Base-by-base conservation (phyloP, 2,113 vertebrate genomes). In the Equus quagga region DNA sequence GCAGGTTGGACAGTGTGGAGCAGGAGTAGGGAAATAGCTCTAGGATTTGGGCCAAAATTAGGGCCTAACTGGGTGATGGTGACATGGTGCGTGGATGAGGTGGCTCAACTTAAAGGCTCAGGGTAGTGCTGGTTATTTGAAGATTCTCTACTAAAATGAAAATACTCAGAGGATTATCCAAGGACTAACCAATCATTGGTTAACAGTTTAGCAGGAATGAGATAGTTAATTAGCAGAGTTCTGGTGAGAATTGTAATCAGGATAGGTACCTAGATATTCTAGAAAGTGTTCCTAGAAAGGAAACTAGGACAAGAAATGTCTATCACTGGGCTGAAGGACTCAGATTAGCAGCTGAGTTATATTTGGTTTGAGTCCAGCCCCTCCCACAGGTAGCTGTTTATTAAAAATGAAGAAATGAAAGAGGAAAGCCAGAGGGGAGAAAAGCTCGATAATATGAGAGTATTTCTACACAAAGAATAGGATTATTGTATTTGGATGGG, bases 131-230 rank as follows among this genome's bases (percentile, higher is more conserved):
- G 65, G 2, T 8, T 78, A 54, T 41, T 88, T 62, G 14, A 95
- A 56, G 58, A 69, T 79, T 88, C 54, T 54, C 26, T 21, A 62
- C 31, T 54, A 85, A 67, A 79, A 92, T n/a, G 18, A 58, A 96
- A 70, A 58, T 75, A 46, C 28, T 64, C 24, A 24, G 8, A 70
- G 31, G 58, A 58, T 85, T 75, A 36, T n/a, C 28, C 41, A 54
- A 26, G n/a, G 2, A 41, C 8, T 86, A 49, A 69, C 18, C 54
- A 49, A 49, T 13, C 70, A 60, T 15, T 28, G 12, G 58, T 54
- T 73, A 93, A 67, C 8, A 33, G 36, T 54, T 72, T 67, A n/a
- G 21, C 33, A 72, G 33, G 36, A 81, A 70, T 46, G 18, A 86
- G 23, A 69, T 18, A 3, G 19, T 44, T 79, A 56, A 49, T 72